Evolutionary conservation across 2,797 vertebrate species (phyloP).

Genomic region (Coluber constrictor): DNA sequence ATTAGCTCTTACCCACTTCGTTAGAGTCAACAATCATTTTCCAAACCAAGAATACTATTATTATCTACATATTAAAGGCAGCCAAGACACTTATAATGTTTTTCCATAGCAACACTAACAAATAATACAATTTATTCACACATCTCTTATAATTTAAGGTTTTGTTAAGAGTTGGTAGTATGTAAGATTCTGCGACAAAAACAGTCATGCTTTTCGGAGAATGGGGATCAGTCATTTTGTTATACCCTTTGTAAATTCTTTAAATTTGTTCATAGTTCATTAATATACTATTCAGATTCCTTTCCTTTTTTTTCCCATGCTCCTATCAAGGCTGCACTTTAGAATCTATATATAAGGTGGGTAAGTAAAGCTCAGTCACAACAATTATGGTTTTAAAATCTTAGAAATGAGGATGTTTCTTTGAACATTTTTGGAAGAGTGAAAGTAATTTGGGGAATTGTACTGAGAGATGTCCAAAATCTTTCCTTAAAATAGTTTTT

Average conservation of each 20-base stretch:
- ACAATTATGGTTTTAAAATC: conserved; percentile 69
- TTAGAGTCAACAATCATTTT: fast-evolving
- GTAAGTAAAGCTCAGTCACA: conserved; percentile 68
- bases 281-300: conserved; percentile 79
- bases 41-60: background rate
- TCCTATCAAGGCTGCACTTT: conserved; percentile 83
- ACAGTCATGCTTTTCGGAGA: background rate
- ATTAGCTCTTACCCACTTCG: background rate
- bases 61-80: conserved; percentile 9
- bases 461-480: conserved; percentile 63
- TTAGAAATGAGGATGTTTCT: conserved; percentile 67
- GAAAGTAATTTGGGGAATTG: conserved; percentile 65
- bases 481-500: conserved; percentile 55
- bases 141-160: conserved; percentile 25
- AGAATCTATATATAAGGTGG: conserved; percentile 72
- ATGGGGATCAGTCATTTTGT: conserved; percentile 34
- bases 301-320: conserved; percentile 73
- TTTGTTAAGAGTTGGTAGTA: conserved; percentile 23
- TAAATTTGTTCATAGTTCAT: conserved; percentile 69
- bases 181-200: conserved; percentile 24
- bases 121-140: conserved; percentile 37
- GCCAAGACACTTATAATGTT: background rate
- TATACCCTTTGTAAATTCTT: conserved; percentile 42
- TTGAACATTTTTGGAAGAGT: conserved; percentile 71
- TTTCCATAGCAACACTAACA: background rate